Evolutionary conservation across 2,113 vertebrate genomes (phyloP).

Genomic region (Petaurus breviceps): DNA sequence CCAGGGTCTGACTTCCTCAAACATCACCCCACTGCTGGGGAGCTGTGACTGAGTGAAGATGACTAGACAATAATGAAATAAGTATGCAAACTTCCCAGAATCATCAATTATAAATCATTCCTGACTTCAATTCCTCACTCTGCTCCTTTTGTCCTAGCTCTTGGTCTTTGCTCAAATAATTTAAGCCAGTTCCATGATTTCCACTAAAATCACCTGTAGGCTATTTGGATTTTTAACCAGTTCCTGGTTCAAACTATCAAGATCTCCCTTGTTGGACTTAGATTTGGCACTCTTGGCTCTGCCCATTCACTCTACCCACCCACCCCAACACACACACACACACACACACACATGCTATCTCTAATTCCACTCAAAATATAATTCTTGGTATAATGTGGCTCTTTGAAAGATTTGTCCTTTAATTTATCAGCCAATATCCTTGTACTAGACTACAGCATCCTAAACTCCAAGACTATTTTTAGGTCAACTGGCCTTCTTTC

Average conservation of each 20-base stretch:
- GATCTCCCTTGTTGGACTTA: neutral
- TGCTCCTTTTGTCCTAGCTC: neutral
- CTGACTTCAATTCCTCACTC: neutral
- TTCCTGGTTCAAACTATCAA: neutral
- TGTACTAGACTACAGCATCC: neutral
- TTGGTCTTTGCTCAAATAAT: neutral
- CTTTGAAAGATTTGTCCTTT: neutral
- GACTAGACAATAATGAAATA: neutral
- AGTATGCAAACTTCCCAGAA: neutral
- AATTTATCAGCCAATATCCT: neutral
- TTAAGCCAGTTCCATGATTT: neutral
- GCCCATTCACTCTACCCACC: too few relatives aligned
- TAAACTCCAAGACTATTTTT: neutral
- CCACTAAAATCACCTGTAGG: neutral
- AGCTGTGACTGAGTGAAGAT: neutral
- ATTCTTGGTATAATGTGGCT: neutral
- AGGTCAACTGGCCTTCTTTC: neutral
- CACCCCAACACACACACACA: neutral
- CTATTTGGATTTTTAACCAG: neutral
- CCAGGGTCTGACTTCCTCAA: neutral
- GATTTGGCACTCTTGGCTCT: neutral
- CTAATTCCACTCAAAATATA: neutral
- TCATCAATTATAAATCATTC: neutral
- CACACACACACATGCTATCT: neutral
- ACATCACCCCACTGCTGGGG: neutral